Base-by-base conservation (phyloP, 2,888 invertebrate species). In the Malacosoma neustria region DNA sequence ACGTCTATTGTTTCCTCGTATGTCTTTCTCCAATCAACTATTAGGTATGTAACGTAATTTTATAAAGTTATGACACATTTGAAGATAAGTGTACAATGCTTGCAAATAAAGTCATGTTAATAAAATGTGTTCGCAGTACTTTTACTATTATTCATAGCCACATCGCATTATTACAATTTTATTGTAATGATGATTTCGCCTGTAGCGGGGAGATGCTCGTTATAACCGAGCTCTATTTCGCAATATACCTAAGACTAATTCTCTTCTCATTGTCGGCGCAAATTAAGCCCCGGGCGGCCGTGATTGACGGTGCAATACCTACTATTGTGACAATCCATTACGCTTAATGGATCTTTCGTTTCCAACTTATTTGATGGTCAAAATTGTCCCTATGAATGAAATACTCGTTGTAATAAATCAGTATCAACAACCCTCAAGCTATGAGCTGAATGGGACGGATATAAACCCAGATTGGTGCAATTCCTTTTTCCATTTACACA, bases 291-390 rank as follows among this genome's bases (percentile, higher is more conserved):
- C 51, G 40, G 49, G 40, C 49, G 43, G 43, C 42, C 43, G 42
- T 65, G 64, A 67, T 64, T 61, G 62, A 61, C 66, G 64, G 56
- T 52, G 54, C 51, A 55, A 51, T 51, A 51, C 52, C 49, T 45
- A 35, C 47, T 48, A 53, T 51, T 51, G 63, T 58, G 62, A 64
- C 66, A 64, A 61, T 63, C 64, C 62, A 69, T 69, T 67, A 61
- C 54, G 47, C 44, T 53, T 67, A 67, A 68, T 68, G 67, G 67
- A 61, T 54, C 41, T 52, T 48, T 48, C 48, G 38, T 40, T 40
- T 47, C 43, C 38, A 44, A 50, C 40, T 50, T 53, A 51, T 54
- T 62, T 54, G 53, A 54, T 51, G 54, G 51, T 54, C 54, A 49
- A 53, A 52, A 40, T 46, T 37, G 37, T 45, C 35, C 22, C 34